Percentiles rank a stretch among this genome's conserved stretches.
These are phyloP conservation scores for Drosophila nr. perissopoda DNA, from an alignment of 2,888 invertebrate species.

Conservation along the genomic window DNA sequence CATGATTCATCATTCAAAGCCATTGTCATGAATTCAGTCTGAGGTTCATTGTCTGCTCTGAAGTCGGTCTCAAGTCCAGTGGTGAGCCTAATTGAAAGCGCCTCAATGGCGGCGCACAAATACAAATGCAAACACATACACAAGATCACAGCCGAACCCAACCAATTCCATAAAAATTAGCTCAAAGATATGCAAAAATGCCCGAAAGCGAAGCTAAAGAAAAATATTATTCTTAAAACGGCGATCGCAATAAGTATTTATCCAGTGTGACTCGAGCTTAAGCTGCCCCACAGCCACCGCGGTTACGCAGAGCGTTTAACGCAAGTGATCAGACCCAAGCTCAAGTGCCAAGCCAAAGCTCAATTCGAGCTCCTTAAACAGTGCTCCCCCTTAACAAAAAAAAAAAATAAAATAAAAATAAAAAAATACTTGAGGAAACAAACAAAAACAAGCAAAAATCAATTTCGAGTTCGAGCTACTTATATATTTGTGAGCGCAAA, in stretches of 20 bases:
- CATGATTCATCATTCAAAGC: constrained; percentile 60
- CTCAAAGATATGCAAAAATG: constrained; percentile 69
- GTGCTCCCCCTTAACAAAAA: constrained; percentile 26
- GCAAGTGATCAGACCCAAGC: constrained; percentile 11
- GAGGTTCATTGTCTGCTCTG: constrained; percentile 57
- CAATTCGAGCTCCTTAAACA: constrained; percentile 36
- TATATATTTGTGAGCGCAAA: constrained; percentile 47
- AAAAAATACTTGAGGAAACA: constrained; percentile 40
- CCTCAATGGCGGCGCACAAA: constrained; percentile 47
- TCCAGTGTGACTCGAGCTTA: constrained; percentile 53
- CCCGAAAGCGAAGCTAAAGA: constrained; percentile 52
- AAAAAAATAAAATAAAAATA: constrained; percentile 15
- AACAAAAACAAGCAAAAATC: constrained; percentile 47
- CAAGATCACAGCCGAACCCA: constrained; percentile 18
- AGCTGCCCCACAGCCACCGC: constrained; percentile 77
- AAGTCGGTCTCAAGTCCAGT: constrained; percentile 57
- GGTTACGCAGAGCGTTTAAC: constrained; percentile 62
- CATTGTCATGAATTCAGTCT: constrained; percentile 53
- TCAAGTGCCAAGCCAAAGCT: constrained; percentile 31
- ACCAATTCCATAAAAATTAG: constrained; percentile 70
- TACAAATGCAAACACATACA: not conserved
- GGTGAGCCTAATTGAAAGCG: constrained; percentile 68
- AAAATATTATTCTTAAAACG: constrained; percentile 72
- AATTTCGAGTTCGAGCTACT: constrained; percentile 51
- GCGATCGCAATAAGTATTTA: constrained; percentile 67